Conservation (phyloP, 2,797 vertebrate genomes). For the Lepilemur ruficaudatus region DNA sequence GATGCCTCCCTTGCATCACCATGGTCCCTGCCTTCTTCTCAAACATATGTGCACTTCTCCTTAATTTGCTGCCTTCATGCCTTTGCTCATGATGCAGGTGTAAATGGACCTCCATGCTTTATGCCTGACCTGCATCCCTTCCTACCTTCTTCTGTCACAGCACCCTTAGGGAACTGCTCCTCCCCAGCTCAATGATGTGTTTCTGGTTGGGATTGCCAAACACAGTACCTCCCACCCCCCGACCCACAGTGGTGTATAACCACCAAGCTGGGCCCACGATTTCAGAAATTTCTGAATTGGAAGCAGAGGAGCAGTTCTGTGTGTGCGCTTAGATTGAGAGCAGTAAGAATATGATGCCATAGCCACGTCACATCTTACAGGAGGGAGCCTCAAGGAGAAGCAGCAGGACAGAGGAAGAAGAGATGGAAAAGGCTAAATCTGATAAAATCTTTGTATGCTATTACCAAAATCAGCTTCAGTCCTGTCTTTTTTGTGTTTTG, state of each 20-base stretch:
- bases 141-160: not conserved
- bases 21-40: not conserved
- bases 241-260: not conserved
- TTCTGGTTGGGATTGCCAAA: not conserved
- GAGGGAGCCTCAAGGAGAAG: not conserved
- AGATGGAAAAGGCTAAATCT: not conserved
- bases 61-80: not conserved
- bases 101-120: not conserved
- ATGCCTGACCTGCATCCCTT: not conserved
- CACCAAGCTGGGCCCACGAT: not conserved
- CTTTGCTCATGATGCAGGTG: not conserved
- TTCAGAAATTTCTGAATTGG: constrained; percentile 9
- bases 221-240: not conserved
- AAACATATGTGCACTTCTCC: not conserved
- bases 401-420: not conserved
- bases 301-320: not conserved
- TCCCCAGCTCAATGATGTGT: not conserved
- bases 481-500: not conserved
- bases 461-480: not conserved
- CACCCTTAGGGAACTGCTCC: not conserved
- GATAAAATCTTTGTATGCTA: not conserved
- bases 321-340: not conserved
- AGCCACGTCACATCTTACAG: not conserved
- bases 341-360: not conserved
- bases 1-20: not conserved